A percentile compares a stretch with the other conserved stretches of the same genome.
phyloP scores from a whole-genome alignment of 1,140 invertebrate species.

The Oscheius sp. region DNA sequence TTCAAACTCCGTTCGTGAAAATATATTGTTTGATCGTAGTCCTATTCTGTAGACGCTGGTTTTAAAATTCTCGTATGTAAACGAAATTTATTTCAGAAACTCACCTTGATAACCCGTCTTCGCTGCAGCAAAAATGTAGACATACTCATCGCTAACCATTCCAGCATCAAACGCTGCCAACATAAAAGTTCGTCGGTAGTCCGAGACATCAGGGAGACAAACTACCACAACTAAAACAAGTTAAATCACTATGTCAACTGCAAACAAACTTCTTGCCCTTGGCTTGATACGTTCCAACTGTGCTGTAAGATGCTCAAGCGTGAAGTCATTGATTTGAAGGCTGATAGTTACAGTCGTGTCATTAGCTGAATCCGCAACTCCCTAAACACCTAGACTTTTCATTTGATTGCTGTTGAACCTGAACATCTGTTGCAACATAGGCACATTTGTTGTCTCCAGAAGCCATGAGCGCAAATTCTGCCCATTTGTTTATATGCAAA shows the following conservation, averaged over 20 bases:
- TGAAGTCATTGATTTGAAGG: conserved; percentile 3
- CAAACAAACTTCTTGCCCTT: conserved; percentile 17
- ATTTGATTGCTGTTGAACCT: neutral
- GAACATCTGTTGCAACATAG: neutral
- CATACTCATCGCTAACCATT: conserved; percentile 28
- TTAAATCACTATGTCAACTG: neutral
- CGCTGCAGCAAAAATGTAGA: conserved; percentile 26
- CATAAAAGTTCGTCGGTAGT: conserved; percentile 8
- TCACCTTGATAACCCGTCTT: conserved; percentile 7
- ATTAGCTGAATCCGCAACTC: neutral
- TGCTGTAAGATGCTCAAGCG: neutral
- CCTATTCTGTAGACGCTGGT: neutral
- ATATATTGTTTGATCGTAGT: no score
- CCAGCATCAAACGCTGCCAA: conserved; percentile 20
- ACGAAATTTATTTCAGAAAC: neutral
- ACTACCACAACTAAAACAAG: conserved; percentile 21
- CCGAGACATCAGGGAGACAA: conserved; percentile 16
- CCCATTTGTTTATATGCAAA: neutral
- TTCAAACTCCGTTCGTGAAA: no score
- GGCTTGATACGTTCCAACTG: neutral
- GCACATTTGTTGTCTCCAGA: neutral
- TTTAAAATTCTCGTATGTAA: neutral
- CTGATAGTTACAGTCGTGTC: conserved; percentile 9
- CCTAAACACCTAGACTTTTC: neutral
- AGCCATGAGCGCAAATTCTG: neutral